These are phyloP conservation scores for Garrulus glandarius DNA, from an alignment of 2,797 vertebrate genomes.

Conservation along the genomic window DNA sequence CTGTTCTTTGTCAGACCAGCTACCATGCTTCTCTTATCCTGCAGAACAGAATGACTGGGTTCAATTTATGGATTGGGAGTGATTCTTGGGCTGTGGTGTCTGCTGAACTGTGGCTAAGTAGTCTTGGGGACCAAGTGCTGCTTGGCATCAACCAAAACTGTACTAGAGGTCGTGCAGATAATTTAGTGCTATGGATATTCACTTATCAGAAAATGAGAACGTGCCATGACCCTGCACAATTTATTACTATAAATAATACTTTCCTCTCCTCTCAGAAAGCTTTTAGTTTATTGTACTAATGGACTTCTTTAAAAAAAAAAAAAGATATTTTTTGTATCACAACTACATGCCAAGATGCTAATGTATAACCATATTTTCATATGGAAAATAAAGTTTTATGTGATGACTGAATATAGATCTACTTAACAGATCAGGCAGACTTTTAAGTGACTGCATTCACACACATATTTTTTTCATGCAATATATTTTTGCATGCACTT, in stretches of 20 bases:
- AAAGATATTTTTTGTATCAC: neutral
- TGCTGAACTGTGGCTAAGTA: neutral
- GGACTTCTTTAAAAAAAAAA: neutral
- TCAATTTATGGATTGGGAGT: neutral
- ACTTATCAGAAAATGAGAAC: neutral
- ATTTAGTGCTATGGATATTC: neutral
- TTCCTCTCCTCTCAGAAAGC: neutral
- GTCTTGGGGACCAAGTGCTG: neutral
- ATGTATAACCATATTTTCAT: neutral
- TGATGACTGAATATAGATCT: neutral
- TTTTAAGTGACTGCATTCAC: neutral
- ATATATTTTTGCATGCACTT: neutral
- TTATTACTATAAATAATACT: neutral
- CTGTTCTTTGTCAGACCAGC: neutral
- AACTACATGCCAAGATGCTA: neutral
- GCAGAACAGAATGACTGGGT: neutral
- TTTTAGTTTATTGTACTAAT: neutral
- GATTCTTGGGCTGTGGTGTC: neutral
- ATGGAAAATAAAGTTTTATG: neutral
- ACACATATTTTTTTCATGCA: neutral
- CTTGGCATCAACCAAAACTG: neutral
- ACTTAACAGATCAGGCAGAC: neutral
- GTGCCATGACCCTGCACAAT: neutral
- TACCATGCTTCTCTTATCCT: accelerated
- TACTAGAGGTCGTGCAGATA: neutral